Evolutionary conservation across 1,140 invertebrate species (phyloP), one percentile per base, ranked within the genome.

Genomic region (Littorina saxatilis): DNA sequence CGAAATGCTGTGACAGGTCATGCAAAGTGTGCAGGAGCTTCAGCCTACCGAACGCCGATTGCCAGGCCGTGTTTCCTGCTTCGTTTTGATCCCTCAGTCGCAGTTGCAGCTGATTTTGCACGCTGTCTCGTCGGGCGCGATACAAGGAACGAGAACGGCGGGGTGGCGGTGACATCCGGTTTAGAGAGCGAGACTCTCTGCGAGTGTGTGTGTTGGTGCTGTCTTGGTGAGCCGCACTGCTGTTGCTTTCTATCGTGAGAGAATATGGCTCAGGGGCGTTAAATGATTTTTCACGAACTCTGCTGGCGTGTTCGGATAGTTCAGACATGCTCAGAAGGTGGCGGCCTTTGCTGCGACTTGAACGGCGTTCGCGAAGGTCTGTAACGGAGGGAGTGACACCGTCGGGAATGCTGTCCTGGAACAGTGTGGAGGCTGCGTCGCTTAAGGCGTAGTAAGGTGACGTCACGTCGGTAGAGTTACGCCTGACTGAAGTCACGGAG

Each of bases 1-100:
- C 3, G 43, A 78, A 78, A 39, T 78, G 55, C 5, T 52, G 55
- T 2, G 79, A 37, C 3, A 81, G 55, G 47, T 82, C 79, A 7
- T 80, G 61, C 50, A 86, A 23, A 17, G 73, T 85, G 73, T 87
- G 86, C 58, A 87, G 70, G 29, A 83, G 75, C 40, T 84, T 87
- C 20, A 87, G 55, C 29, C 83, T 58, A 0, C 84, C 84, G 61
- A 85, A 87, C 7, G 84, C 86, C 20, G 83, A 83, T 4, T 82
- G 80, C 86, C 84, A 85, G 20, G 86, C 83, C 27, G 84, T 81
- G 70, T 77, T 76, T 15, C 73, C 40, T 29, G 39, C 66, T 5
- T 75, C 43, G 61, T 61, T 66, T 7, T 74, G 68, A 5, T 78
- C 70, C 7, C 68, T 50, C 32, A 81, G 81, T 70, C 58, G 66